These are phyloP conservation scores for Ranitomeya variabilis DNA, from an alignment of 2,113 vertebrate species.

Conservation along the genomic window DNA sequence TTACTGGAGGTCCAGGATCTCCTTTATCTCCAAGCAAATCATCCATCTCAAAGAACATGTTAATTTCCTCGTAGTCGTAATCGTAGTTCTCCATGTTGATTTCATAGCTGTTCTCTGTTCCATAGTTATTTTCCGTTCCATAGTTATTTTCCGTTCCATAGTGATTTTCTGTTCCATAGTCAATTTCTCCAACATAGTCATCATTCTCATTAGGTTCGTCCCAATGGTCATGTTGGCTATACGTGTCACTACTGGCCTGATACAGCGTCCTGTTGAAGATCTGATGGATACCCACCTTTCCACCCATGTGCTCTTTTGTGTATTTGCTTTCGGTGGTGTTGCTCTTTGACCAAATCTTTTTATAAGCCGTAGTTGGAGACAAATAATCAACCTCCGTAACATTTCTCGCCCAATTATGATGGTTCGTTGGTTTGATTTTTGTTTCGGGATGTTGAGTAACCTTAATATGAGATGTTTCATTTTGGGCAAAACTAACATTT, in stretches of 20 bases:
- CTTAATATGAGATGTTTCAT: not conserved
- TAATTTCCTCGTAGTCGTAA: conserved; percentile 85
- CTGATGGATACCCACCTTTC: conserved; percentile 67
- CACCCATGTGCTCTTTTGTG: conserved; percentile 63
- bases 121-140: conserved; percentile 67
- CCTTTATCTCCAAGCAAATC: conserved; percentile 87
- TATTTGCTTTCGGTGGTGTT: conserved; percentile 63
- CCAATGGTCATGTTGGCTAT: conserved; percentile 70
- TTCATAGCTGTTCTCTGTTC: conserved; percentile 73
- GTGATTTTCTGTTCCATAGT: conserved; percentile 66
- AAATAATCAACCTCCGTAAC: conserved; percentile 64
- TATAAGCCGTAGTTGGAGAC: conserved; percentile 61
- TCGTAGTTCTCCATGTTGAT: conserved; percentile 78
- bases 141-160: conserved; percentile 68
- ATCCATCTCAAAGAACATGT: conserved; percentile 81
- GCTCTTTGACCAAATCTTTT: conserved; percentile 67
- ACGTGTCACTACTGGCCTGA: conserved; percentile 62
- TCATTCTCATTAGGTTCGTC: conserved; percentile 69
- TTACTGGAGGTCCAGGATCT: conserved; percentile 89
- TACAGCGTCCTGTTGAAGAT: conserved; percentile 78
- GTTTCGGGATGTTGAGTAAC: conserved; percentile 11
- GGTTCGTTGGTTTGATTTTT: conserved; percentile 27
- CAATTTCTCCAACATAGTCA: conserved; percentile 65
- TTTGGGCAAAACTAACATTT: conserved; percentile 60
- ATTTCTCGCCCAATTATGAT: conserved; percentile 63